phyloP scores from a whole-genome alignment of 2,888 invertebrate species.

The Morinoia aosen region DNA sequence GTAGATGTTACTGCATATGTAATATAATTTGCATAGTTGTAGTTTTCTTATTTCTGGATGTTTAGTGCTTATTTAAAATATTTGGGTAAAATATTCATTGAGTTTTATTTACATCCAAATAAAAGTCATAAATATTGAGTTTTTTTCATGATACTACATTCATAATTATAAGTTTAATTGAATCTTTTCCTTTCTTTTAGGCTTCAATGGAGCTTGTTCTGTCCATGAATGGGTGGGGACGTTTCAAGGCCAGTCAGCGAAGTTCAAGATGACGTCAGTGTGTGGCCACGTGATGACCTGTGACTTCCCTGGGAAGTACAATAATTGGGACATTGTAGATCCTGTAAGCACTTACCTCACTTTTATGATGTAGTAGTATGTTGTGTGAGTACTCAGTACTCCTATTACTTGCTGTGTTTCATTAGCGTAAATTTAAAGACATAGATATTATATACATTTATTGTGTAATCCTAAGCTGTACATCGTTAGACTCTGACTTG shows the following conservation, averaged over 20 bases:
- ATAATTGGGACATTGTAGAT: constrained; percentile 98
- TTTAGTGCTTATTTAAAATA: too few relatives aligned
- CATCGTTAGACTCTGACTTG: too few relatives aligned
- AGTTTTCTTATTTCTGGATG: too few relatives aligned
- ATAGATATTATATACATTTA: too few relatives aligned
- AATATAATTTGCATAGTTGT: too few relatives aligned
- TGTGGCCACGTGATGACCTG: constrained; percentile 98
- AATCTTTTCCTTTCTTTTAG: constrained; percentile 73
- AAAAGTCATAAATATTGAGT: too few relatives aligned
- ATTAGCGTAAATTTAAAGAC: background rate
- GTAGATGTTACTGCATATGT: too few relatives aligned
- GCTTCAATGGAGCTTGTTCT: constrained; percentile 89
- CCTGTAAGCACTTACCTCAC: constrained; percentile 78
- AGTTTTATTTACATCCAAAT: too few relatives aligned
- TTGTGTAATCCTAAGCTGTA: too few relatives aligned
- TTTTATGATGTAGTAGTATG: background rate
- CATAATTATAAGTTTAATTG: too few relatives aligned
- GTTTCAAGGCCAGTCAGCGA: constrained; percentile 81
- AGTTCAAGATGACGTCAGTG: constrained; percentile 96
- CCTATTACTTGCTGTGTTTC: background rate
- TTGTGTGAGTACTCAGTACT: background rate
- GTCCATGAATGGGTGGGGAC: constrained; percentile 94
- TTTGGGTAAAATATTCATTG: too few relatives aligned
- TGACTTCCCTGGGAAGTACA: constrained; percentile 93
- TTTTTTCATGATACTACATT: too few relatives aligned